phyloP scores from a whole-genome alignment of 2,888 invertebrate species.

The Sarcophaga variegata region DNA sequence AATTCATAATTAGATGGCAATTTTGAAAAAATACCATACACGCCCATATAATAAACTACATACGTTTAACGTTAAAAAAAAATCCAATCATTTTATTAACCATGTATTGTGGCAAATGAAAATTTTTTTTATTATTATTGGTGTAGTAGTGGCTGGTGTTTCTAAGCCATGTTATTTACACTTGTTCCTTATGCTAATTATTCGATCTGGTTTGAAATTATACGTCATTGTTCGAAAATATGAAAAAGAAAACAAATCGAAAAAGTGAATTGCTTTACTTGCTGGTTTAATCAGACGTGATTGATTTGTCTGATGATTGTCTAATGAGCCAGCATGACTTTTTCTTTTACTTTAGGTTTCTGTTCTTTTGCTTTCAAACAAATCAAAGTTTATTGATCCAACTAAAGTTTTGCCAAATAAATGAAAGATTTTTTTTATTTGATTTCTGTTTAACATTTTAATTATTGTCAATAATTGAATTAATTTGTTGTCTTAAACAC shows the following conservation, averaged over 20 bases:
- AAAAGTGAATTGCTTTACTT: conserved; percentile 25
- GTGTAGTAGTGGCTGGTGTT: too few relatives aligned
- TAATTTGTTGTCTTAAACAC: not conserved
- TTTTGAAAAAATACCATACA: too few relatives aligned
- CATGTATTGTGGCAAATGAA: not conserved
- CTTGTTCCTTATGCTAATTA: not conserved
- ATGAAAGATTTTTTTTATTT: not conserved
- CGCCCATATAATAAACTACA: too few relatives aligned
- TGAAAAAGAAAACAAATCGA: conserved; percentile 4
- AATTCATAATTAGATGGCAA: too few relatives aligned
- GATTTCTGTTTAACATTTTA: conserved; percentile 6
- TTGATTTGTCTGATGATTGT: conserved; percentile 36
- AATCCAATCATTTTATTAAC: too few relatives aligned
- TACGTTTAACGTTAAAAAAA: too few relatives aligned
- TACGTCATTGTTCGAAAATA: not conserved
- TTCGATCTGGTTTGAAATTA: not conserved
- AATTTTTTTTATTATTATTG: not conserved
- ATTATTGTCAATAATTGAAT: conserved; percentile 29
- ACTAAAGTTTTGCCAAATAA: not conserved
- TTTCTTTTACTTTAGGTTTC: not conserved
- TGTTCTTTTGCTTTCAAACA: not conserved
- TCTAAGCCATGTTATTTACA: not conserved
- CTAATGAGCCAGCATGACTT: conserved; percentile 3
- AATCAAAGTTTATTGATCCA: not conserved
- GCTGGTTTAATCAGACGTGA: not conserved